These are phyloP conservation scores for Melieria omissa DNA, from an alignment of 2,888 invertebrate genomes.

Conservation along the genomic window DNA sequence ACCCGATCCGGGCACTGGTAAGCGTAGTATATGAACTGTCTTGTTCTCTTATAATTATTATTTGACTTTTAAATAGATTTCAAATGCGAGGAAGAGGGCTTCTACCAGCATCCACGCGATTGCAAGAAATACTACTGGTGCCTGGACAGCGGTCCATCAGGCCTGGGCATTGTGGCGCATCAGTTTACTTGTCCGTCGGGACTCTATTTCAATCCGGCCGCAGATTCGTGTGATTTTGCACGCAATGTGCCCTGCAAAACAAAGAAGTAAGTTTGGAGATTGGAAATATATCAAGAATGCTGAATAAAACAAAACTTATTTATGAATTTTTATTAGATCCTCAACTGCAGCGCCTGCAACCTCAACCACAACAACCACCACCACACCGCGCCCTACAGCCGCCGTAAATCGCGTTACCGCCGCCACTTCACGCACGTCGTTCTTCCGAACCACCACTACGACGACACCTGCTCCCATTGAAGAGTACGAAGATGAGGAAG, in stretches of 20 bases:
- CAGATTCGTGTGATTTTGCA: conserved; percentile 92
- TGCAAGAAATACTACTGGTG: conserved; percentile 97
- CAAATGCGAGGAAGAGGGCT: conserved; percentile 92
- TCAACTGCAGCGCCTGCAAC: conserved; percentile 70
- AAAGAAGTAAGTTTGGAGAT: conserved; percentile 53
- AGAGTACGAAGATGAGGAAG: conserved; percentile 69
- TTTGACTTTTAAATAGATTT: conserved; percentile 72
- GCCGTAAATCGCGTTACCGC: conserved; percentile 67
- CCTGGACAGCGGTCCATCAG: conserved; percentile 87
- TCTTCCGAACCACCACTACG: conserved; percentile 60
- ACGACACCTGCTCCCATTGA: conserved; percentile 58
- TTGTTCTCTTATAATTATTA: conserved; percentile 2
- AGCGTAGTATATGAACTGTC: conserved; percentile 35
- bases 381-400: conserved; percentile 62
- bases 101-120: conserved; percentile 90
- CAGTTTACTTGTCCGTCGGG: conserved; percentile 94
- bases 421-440: conserved; percentile 65
- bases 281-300: not conserved
- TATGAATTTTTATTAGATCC: conserved; percentile 56
- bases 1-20: conserved; percentile 87
- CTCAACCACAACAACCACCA: conserved; percentile 68
- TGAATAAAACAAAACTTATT: not conserved
- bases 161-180: conserved; percentile 90
- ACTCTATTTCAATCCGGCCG: conserved; percentile 88
- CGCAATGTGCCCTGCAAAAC: conserved; percentile 86